These are phyloP conservation scores for Solenopsis invicta DNA, from an alignment of 1,140 invertebrate species.

Conservation along the genomic window DNA sequence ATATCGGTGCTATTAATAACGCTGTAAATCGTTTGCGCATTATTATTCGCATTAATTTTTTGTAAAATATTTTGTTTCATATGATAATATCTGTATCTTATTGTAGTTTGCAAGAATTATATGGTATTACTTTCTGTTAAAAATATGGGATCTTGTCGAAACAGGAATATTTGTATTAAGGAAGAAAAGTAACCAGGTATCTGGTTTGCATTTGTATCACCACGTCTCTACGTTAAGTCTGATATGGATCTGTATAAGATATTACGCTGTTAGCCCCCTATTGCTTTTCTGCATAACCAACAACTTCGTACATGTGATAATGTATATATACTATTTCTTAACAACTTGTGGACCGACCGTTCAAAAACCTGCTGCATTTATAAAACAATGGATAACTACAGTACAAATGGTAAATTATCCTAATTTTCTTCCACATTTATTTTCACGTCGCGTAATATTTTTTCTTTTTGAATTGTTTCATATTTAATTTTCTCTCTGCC, in stretches of 20 bases:
- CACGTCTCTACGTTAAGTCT: slow-evolving; percentile 89
- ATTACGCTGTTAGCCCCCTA: slow-evolving; percentile 31
- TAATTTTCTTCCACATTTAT: neutral
- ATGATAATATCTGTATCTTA: neutral
- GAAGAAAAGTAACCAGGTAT: slow-evolving; percentile 90
- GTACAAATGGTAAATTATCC: slow-evolving; percentile 77
- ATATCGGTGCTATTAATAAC: too few species aligned
- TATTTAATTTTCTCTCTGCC: neutral
- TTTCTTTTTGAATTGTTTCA: neutral
- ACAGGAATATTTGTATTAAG: slow-evolving; percentile 89
- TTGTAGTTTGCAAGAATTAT: slow-evolving; percentile 78
- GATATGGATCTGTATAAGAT: slow-evolving; percentile 70
- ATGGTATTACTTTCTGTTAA: slow-evolving; percentile 84
- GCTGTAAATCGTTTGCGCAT: too few species aligned
- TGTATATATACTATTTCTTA: slow-evolving; percentile 83
- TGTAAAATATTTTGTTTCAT: neutral
- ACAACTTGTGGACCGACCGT: slow-evolving; percentile 75
- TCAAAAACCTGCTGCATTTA: slow-evolving; percentile 67
- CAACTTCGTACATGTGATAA: slow-evolving; percentile 79
- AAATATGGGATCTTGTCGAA: slow-evolving; percentile 81
- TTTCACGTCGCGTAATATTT: neutral
- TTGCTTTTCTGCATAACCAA: slow-evolving; percentile 63
- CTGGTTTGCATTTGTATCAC: slow-evolving; percentile 91
- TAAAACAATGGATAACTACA: slow-evolving; percentile 76
- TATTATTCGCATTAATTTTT: too few species aligned